phyloP scores from a whole-genome alignment of 2,888 invertebrate species.

The Scaptomyza flava region DNA sequence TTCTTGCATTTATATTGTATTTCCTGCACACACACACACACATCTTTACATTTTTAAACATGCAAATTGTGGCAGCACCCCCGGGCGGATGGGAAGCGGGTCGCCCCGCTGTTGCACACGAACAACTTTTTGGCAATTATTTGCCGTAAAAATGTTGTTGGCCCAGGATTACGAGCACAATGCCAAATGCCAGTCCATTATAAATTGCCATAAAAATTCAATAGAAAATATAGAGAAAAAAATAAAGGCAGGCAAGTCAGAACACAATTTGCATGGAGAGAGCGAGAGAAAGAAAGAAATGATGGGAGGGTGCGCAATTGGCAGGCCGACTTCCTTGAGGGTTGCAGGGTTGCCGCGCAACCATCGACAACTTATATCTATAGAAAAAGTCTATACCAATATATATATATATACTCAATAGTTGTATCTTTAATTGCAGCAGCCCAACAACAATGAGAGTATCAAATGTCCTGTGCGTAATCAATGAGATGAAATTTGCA shows the following conservation, averaged over 20 bases:
- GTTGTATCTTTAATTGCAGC: conserved; percentile 69
- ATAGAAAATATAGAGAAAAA: conserved; percentile 58
- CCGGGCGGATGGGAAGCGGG: conserved; percentile 4
- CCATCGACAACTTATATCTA: conserved; percentile 35
- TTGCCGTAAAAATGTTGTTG: conserved; percentile 62
- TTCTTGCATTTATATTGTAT: conserved; percentile 48
- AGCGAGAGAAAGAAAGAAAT: conserved; percentile 2
- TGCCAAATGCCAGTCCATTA: conserved; percentile 67
- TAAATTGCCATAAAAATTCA: conserved; percentile 79
- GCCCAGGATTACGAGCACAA: conserved; percentile 61
- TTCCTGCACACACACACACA: conserved; percentile 12
- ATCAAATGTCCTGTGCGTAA: conserved; percentile 75
- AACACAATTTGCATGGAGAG: conserved; percentile 59
- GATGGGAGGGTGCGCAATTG: conserved; percentile 45
- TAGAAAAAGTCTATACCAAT: conserved; percentile 25
- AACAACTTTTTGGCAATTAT: conserved; percentile 47
- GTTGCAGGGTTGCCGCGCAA: conserved; percentile 30
- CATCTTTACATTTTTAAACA: conserved; percentile 36
- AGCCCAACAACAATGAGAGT: conserved; percentile 49
- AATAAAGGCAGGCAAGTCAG: conserved; percentile 13
- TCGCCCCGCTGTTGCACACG: conserved; percentile 26
- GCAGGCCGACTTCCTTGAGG: conserved; percentile 38
- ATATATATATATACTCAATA: conserved; percentile 10
- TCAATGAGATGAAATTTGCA: conserved; percentile 80
- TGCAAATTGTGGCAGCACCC: conserved; percentile 53